Evolutionary conservation across 2,113 vertebrate genomes (phyloP).

Genomic region (Pseudopipra pipra): DNA sequence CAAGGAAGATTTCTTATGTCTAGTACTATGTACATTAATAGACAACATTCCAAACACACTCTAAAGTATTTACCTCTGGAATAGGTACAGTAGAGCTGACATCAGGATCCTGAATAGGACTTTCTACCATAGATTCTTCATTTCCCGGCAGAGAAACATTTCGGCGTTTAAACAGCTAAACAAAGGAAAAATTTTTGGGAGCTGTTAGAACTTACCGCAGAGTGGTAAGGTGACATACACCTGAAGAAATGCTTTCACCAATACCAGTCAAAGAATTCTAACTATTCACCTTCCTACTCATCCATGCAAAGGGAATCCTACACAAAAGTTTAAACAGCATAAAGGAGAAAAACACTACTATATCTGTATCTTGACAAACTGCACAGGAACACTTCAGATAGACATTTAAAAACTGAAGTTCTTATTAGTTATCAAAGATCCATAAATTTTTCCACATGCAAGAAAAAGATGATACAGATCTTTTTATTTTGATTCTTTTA

Average conservation of each 20-base stretch:
- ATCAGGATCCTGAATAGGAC: slow-evolving; percentile 90
- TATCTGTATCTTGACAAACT: not conserved
- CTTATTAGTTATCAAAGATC: not conserved
- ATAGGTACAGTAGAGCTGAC: slow-evolving; percentile 89
- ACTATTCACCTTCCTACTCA: not conserved
- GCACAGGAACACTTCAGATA: not conserved
- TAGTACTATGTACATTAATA: not conserved
- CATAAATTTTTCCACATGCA: not conserved
- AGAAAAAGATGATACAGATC: not conserved
- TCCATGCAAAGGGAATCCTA: not conserved
- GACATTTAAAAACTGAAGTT: not conserved
- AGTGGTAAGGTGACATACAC: not conserved
- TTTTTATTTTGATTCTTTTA: not conserved
- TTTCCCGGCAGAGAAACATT: slow-evolving; percentile 83
- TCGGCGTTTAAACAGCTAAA: slow-evolving; percentile 89
- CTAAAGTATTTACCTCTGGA: slow-evolving; percentile 77
- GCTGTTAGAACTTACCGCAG: not conserved
- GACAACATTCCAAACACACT: not conserved
- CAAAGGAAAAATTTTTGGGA: not conserved
- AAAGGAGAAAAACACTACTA: not conserved
- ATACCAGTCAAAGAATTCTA: not conserved
- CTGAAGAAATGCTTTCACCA: not conserved
- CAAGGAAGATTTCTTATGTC: not conserved
- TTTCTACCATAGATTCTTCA: slow-evolving; percentile 90
- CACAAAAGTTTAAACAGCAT: not conserved